Evolutionary conservation across 1,140 invertebrate species (phyloP).

Genomic region (Hydropsyche tenuis): DNA sequence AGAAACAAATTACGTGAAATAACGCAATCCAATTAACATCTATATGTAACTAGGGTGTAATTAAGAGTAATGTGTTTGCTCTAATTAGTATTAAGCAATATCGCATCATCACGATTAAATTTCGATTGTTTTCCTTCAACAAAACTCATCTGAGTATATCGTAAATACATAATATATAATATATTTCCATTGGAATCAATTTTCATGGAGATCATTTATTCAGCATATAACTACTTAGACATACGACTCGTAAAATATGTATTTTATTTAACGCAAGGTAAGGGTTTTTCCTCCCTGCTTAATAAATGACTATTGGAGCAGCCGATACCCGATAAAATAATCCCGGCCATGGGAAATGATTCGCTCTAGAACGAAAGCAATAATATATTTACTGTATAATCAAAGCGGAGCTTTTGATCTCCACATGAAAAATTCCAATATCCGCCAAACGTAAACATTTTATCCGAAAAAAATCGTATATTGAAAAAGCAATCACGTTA

Average conservation of each 20-base stretch:
- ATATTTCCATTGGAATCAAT: background rate
- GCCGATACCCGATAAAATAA: too few species aligned
- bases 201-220: background rate
- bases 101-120: too few species aligned
- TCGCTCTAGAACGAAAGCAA: background rate
- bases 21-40: too few species aligned
- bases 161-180: background rate
- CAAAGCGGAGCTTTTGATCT: background rate
- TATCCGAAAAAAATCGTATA: too few species aligned
- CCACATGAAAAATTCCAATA: too few species aligned
- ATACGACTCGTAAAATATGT: conserved; percentile 9
- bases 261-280: conserved; percentile 10
- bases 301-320: too few species aligned
- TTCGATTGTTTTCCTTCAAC: background rate
- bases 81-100: too few species aligned
- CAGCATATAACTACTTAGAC: background rate
- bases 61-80: too few species aligned
- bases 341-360: background rate
- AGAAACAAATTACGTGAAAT: too few species aligned
- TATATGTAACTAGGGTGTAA: too few species aligned
- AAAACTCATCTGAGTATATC: background rate
- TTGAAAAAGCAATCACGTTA: too few species aligned
- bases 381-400: conserved; percentile 4
- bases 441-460: too few species aligned
- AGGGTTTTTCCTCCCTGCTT: background rate